Evolutionary conservation across 2,888 invertebrate species (phyloP), one percentile per base, ranked within the genome.

Genomic region (Malthinus flaveolus): DNA sequence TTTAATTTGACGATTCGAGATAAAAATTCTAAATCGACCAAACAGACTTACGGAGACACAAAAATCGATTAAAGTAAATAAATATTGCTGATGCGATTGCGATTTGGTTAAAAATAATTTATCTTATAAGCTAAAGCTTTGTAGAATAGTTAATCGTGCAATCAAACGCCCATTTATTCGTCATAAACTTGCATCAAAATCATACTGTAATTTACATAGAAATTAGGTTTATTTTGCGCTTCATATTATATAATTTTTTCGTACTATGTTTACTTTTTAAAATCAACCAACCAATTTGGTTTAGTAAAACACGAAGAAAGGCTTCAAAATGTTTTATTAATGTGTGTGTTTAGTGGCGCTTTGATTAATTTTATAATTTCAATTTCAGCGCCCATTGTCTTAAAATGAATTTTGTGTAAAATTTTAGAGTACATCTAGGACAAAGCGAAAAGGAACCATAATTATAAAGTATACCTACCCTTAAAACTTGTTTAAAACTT

Each of bases 341-440:
- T 51, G 44, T 52, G 52, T 52, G 52, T 52, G 52, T 52, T 52
- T 52, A 52, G 52, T 46, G 52, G 44, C 52, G 52, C 52, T 52
- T 52, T 52, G 34, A 46, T 52, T 52, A 52, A 52, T 52, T 52
- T 46, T 44, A 46, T 46, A 52, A 52, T 52, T 51, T 52, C 15
- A 52, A 52, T 37, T 50, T 52, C 45, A 36, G 45, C 44, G 52
- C 52, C 42, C 45, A 33, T 39, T 44, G 44, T 51, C 44, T 44
- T 23, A 23, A 34, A 44, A 13, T 44, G 34, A 44, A 13, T 51
- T 49, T 51, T 33, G 11, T 34, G 15, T 34, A 15, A 46, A 52
- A 11, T 32, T 34, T 12, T 23, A 23, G 12, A 49, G 49, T 49
- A 49, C 37, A 35, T 52, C 35, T 44, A 52, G 46, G 32, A 15